These are phyloP conservation scores for Nasonia oneida DNA, from an alignment of 2,888 invertebrate genomes.

Conservation along the genomic window DNA sequence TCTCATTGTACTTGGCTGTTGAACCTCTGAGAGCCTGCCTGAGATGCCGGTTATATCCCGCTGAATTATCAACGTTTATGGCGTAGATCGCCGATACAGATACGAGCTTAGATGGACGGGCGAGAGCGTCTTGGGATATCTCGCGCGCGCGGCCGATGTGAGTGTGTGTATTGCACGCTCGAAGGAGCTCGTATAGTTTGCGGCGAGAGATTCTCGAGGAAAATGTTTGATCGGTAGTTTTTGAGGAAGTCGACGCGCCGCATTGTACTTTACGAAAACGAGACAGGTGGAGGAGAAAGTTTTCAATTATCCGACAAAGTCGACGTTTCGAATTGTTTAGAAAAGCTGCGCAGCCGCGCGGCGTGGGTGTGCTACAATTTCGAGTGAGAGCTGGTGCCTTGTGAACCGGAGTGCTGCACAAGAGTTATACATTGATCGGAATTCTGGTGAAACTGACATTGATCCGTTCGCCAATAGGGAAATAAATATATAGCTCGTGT, in stretches of 20 bases:
- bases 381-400: not conserved
- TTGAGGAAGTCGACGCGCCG: not conserved
- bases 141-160: slow-evolving; percentile 33
- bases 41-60: slow-evolving; percentile 20
- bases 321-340: not conserved
- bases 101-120: slow-evolving; percentile 46
- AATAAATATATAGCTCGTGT: slow-evolving; percentile 2
- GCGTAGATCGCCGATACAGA: slow-evolving; percentile 44
- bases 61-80: slow-evolving; percentile 55
- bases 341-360: not conserved
- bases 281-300: not conserved
- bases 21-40: slow-evolving; percentile 73
- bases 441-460: slow-evolving; percentile 9
- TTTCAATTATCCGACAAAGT: not conserved
- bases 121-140: slow-evolving; percentile 52
- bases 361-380: not conserved
- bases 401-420: not conserved
- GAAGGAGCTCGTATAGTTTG: slow-evolving; percentile 3
- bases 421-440: not conserved
- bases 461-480: not conserved
- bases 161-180: not conserved
- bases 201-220: not conserved
- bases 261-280: not conserved
- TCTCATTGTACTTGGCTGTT: slow-evolving; percentile 75
- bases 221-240: slow-evolving; percentile 22